Evolutionary conservation across 2,113 vertebrate genomes (phyloP).

Genomic region (Vicugna pacos): DNA sequence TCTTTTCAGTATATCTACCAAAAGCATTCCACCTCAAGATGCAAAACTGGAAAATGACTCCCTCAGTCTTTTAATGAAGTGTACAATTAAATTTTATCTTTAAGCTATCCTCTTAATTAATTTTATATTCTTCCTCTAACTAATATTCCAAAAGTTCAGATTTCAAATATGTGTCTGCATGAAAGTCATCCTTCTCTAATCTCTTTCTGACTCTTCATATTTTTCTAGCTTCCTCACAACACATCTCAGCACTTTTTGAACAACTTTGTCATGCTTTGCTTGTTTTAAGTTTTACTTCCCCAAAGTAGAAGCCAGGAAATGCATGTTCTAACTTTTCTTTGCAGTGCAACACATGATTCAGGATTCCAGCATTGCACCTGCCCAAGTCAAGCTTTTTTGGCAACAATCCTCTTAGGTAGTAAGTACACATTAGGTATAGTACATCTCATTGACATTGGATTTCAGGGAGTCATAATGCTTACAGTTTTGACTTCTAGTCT

Average conservation of each 20-base stretch:
- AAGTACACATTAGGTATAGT: neutral
- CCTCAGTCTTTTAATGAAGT: neutral
- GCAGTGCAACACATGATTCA: neutral
- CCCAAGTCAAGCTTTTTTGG: neutral
- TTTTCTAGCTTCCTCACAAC: neutral
- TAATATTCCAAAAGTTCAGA: neutral
- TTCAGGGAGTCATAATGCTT: neutral
- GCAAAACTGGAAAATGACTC: neutral
- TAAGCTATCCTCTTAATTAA: neutral
- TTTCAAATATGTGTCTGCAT: neutral
- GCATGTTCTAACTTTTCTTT: neutral
- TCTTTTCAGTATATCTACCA: neutral
- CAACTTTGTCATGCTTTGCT: neutral
- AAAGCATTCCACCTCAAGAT: neutral
- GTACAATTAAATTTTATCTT: neutral
- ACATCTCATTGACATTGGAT: neutral
- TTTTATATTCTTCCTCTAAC: neutral
- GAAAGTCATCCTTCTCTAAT: neutral
- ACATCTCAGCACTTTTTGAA: neutral
- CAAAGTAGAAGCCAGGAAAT: neutral
- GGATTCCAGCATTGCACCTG: neutral
- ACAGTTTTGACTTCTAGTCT: neutral
- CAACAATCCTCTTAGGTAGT: neutral
- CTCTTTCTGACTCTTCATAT: neutral
- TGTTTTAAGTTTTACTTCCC: neutral